Percentiles rank a stretch among this genome's conserved stretches.
Conservation (phyloP, 2,888 invertebrate species). For the Rhynchonema sp. region DNA sequence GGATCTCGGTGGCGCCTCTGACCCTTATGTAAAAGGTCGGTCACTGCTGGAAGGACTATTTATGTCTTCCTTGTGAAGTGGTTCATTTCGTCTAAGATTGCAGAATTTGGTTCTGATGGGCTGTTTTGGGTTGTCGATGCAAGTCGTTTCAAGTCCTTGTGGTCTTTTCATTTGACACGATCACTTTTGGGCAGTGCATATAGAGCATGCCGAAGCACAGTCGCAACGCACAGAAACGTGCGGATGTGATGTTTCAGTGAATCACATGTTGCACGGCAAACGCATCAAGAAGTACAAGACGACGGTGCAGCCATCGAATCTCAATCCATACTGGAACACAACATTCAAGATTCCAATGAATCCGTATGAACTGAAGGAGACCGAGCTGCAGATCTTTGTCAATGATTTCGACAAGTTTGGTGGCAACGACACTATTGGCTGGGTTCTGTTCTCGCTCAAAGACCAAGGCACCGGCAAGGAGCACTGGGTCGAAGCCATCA, state of each 20-base stretch:
- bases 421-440: constrained; percentile 4
- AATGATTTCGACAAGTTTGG: constrained; percentile 5
- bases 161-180: no score
- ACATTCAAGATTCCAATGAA: constrained; percentile 72
- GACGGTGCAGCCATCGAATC: constrained; percentile 97
- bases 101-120: no score
- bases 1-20: constrained; percentile 82
- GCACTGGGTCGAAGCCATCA: neutral
- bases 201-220: no score
- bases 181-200: no score
- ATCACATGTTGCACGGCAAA: constrained; percentile 81
- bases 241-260: constrained; percentile 37
- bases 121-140: no score
- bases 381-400: constrained; percentile 1
- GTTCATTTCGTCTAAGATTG: no score
- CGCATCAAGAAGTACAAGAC: constrained; percentile 99
- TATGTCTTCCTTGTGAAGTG: no score
- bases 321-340: constrained; percentile 99
- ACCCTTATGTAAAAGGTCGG: constrained; percentile 99
- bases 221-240: no score
- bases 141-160: no score
- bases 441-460: constrained; percentile 1
- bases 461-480: constrained; percentile 1
- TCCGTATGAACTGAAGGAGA: constrained; percentile 6
- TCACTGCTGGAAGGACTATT: no score